A percentile compares a stretch with the other conserved stretches of the same genome.
Evolutionary conservation across 2,888 invertebrate genomes (phyloP).

Genomic region (Callyntrura sp.): DNA sequence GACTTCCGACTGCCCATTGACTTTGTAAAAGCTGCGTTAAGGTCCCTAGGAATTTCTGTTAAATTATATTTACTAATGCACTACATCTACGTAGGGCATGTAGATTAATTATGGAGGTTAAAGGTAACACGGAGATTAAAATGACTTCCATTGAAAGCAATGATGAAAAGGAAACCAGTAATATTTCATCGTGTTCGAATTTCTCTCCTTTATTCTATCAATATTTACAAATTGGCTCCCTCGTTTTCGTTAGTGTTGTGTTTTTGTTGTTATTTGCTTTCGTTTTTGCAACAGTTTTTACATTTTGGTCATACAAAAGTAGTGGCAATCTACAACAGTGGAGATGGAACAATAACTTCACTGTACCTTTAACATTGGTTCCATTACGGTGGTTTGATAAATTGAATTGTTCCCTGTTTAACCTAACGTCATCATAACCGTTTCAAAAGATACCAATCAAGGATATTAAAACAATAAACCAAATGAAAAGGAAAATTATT

Average conservation of each 20-base stretch:
- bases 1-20: too few species aligned
- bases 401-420: conserved; percentile 51
- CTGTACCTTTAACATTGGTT: conserved; percentile 14
- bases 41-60: not conserved
- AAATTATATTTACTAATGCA: too few species aligned
- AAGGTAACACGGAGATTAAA: not conserved
- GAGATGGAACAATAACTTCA: not conserved
- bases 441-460: too few species aligned
- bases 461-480: too few species aligned
- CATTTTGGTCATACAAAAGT: conserved; percentile 71
- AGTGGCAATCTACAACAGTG: not conserved
- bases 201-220: conserved; percentile 4
- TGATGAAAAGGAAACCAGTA: not conserved
- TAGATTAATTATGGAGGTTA: not conserved
- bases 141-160: not conserved
- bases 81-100: not conserved
- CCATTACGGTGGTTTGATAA: conserved; percentile 38
- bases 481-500: too few species aligned
- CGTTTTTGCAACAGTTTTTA: conserved; percentile 73
- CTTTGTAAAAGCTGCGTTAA: too few species aligned
- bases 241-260: conserved; percentile 54
- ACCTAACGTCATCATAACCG: not conserved
- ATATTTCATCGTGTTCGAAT: not conserved
- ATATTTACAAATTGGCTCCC: conserved; percentile 60
- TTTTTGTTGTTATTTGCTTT: conserved; percentile 70